Evolutionary conservation across 1,140 invertebrate genomes (phyloP).

Genomic region (Aphelinus certus): DNA sequence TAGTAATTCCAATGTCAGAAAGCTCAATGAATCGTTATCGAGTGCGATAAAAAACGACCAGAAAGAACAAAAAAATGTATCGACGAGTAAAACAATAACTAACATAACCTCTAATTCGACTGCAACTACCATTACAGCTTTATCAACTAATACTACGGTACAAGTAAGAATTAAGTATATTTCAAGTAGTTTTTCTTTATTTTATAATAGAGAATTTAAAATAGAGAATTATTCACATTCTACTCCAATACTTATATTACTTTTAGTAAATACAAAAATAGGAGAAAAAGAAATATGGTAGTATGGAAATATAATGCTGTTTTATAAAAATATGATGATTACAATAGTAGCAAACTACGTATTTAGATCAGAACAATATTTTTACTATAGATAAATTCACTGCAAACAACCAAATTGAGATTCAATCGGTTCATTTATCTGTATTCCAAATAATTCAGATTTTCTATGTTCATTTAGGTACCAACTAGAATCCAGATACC

Average conservation of each 20-base stretch:
- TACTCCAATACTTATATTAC: no score
- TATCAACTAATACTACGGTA: conserved; percentile 8
- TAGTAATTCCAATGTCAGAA: background rate
- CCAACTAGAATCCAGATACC: conserved; percentile 39
- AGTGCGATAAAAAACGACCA: no score
- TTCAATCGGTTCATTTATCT: no score
- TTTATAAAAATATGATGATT: no score
- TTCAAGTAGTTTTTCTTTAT: background rate
- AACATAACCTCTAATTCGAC: conserved; percentile 46
- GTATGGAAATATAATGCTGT: no score
- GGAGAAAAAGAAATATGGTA: no score
- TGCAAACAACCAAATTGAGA: background rate
- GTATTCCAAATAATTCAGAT: no score
- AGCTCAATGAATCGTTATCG: no score
- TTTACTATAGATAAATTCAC: background rate
- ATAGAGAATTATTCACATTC: background rate
- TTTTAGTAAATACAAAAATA: no score
- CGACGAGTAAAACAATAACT: conserved; percentile 13
- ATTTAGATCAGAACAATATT: background rate
- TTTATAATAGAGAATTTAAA: background rate
- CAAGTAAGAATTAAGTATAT: conserved; percentile 9
- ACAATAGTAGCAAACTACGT: no score
- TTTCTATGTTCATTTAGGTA: no score
- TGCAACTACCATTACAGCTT: conserved; percentile 31
- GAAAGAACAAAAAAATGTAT: no score